Conservation (phyloP, 2,797 vertebrate genomes). For the Semotilus atromaculatus region DNA sequence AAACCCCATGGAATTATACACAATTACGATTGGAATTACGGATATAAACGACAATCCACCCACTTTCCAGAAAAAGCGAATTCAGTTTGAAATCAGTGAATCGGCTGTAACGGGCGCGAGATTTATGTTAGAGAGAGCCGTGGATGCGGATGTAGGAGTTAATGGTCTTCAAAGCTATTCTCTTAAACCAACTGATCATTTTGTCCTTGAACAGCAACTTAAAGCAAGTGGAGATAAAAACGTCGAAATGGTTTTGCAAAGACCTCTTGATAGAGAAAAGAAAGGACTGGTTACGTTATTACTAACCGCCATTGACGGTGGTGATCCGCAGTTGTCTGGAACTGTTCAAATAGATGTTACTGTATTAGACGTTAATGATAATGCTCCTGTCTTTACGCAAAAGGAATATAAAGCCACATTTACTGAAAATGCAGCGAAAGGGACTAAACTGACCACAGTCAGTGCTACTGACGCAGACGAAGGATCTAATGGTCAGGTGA, state of each 20-base stretch:
- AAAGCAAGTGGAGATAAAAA: neutral
- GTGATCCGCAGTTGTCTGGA: constrained; percentile 40
- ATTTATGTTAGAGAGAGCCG: constrained; percentile 39
- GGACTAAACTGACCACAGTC: neutral
- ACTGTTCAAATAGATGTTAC: constrained; percentile 38
- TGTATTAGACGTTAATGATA: constrained; percentile 32
- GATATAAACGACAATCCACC: constrained; percentile 62
- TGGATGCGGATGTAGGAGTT: constrained; percentile 36
- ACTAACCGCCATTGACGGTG: constrained; percentile 35
- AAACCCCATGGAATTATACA: constrained; percentile 50
- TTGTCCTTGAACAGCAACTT: constrained; percentile 28
- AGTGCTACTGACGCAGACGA: constrained; percentile 49
- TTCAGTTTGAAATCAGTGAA: constrained; percentile 46
- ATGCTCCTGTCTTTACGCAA: neutral
- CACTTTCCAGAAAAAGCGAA: constrained; percentile 18
- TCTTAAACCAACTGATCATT: constrained; percentile 52
- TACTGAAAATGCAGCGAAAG: constrained; percentile 14
- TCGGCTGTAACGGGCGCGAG: constrained; percentile 30
- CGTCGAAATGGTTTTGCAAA: constrained; percentile 47
- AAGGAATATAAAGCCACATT: constrained; percentile 25
- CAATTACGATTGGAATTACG: constrained; percentile 50
- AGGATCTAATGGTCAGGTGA: constrained; percentile 15
- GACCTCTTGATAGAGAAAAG: constrained; percentile 46
- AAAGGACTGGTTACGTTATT: neutral
- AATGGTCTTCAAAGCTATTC: constrained; percentile 54